Evolutionary conservation across 1,140 invertebrate species (phyloP).

Genomic region (Wasmannia auropunctata): DNA sequence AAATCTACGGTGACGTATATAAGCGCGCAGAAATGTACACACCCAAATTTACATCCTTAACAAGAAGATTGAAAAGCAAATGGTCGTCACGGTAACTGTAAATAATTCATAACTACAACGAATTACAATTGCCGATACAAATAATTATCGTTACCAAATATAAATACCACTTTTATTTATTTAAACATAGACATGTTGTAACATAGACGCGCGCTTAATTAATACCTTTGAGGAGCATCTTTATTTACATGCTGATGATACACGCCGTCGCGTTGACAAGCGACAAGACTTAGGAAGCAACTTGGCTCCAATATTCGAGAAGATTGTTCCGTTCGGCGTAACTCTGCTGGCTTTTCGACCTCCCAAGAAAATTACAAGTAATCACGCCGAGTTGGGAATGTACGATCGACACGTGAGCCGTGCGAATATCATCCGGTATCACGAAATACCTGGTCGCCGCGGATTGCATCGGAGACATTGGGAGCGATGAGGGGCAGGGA

Average conservation of each 20-base stretch:
- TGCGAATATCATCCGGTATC: constrained; percentile 60
- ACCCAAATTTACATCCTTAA: neutral
- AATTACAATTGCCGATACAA: neutral
- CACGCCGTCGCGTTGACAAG: neutral
- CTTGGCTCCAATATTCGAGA: constrained; percentile 15
- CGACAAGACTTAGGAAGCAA: neutral
- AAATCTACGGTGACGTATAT: neutral
- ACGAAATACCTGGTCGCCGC: constrained; percentile 62
- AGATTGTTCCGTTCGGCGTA: constrained; percentile 23
- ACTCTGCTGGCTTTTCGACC: constrained; percentile 20
- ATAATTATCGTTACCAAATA: neutral
- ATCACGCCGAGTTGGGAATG: constrained; percentile 52
- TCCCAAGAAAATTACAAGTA: constrained; percentile 61
- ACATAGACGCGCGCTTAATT: neutral
- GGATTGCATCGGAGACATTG: constrained; percentile 52
- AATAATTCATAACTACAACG: neutral
- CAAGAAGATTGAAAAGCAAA: neutral
- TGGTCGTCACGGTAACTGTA: neutral
- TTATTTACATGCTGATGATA: constrained; percentile 6
- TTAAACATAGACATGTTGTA: neutral
- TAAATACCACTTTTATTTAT: neutral
- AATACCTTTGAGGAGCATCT: neutral
- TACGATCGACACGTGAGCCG: constrained; percentile 72
- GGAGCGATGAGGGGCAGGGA: neutral
- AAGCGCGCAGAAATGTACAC: neutral